Percentiles rank a stretch among this genome's conserved stretches.
These are phyloP conservation scores for Hemicordylus capensis DNA, from an alignment of 2,113 vertebrate genomes.

Conservation along the genomic window DNA sequence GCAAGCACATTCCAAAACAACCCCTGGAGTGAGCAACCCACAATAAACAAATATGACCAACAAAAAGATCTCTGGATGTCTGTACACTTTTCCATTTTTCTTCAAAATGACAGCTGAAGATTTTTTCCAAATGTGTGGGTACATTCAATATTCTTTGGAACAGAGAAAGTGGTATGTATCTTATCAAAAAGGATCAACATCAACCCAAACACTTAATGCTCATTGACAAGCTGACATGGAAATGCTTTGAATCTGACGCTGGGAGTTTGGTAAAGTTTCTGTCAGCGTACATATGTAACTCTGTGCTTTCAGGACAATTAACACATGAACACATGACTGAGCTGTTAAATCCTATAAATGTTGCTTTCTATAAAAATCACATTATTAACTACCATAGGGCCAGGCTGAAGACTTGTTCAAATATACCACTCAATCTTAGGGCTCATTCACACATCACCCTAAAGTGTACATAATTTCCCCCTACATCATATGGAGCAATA, in stretches of 20 bases:
- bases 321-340: accelerated
- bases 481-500: too few species aligned
- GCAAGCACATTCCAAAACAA: conserved; percentile 45
- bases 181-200: not conserved
- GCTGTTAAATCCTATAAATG: accelerated
- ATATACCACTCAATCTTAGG: not conserved
- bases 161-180: not conserved
- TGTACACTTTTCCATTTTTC: conserved; percentile 41
- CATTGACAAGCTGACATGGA: not conserved
- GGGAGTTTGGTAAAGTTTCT: not conserved
- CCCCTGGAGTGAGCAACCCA: conserved; percentile 25
- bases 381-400: not conserved
- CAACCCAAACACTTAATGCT: not conserved
- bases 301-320: not conserved
- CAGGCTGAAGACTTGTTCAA: not conserved
- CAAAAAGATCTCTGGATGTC: conserved; percentile 49
- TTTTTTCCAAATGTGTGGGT: conserved; percentile 24
- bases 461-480: too few species aligned
- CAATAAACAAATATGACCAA: conserved; percentile 27
- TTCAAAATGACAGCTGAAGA: conserved; percentile 48
- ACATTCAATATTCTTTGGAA: not conserved
- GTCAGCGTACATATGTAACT: not conserved
- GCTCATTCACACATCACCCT: not conserved
- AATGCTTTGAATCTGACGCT: not conserved
- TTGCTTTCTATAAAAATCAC: not conserved